Conservation (phyloP, 2,113 vertebrate genomes). For the Orcinus orca region DNA sequence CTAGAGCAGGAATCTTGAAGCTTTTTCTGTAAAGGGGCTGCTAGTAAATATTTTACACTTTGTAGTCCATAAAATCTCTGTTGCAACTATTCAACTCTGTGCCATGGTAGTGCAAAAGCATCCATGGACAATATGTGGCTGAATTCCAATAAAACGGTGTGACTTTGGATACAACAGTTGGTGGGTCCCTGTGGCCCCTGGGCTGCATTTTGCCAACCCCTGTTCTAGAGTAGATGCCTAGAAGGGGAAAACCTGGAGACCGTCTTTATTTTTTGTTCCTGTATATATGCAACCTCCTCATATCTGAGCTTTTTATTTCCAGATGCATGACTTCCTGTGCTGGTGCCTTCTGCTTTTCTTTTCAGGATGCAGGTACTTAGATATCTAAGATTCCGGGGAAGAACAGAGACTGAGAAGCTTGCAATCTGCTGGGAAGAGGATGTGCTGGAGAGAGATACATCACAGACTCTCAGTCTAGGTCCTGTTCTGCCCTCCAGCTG, state of each 20-base stretch:
- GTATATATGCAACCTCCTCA: background rate
- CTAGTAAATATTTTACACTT: background rate
- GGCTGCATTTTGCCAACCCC: background rate
- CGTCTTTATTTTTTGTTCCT: background rate
- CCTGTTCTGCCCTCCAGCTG: background rate
- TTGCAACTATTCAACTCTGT: background rate
- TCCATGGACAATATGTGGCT: background rate
- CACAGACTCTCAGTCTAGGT: background rate
- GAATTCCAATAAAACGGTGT: background rate
- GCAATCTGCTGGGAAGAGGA: background rate
- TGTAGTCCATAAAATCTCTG: background rate
- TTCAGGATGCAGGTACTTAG: background rate
- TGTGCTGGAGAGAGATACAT: background rate
- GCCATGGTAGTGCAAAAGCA: background rate
- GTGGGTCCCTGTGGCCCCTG: background rate
- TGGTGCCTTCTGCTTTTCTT: background rate
- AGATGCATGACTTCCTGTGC: background rate
- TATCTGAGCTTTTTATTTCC: background rate
- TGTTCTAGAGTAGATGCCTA: background rate
- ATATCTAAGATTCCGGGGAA: background rate
- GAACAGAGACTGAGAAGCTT: background rate
- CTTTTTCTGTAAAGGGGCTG: background rate
- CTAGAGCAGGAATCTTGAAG: background rate
- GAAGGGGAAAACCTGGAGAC: background rate
- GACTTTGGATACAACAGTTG: background rate